phyloP scores from a whole-genome alignment of 2,113 vertebrate species.

The Myotis brandtii region DNA sequence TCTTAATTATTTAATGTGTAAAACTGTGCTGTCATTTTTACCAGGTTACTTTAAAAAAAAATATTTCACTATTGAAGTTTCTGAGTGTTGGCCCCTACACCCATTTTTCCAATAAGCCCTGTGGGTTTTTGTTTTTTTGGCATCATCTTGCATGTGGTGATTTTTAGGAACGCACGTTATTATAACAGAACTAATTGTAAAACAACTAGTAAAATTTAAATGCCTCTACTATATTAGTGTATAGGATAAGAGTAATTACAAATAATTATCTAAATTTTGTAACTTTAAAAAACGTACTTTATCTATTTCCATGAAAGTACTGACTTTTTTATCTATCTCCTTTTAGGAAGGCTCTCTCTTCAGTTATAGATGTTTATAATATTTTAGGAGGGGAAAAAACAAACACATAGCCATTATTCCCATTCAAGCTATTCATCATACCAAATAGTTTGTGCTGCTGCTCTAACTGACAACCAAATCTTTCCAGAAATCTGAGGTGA shows the following conservation, averaged over 20 bases:
- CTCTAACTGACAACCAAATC: constrained; percentile 67
- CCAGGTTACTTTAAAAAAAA: neutral
- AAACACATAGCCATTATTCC: constrained; percentile 11
- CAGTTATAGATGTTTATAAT: constrained; percentile 43
- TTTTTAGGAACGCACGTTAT: constrained; percentile 26
- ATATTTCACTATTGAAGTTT: constrained; percentile 20
- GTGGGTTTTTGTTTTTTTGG: neutral
- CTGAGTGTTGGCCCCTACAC: neutral
- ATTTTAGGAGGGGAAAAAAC: constrained; percentile 46
- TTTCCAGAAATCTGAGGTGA: constrained; percentile 55
- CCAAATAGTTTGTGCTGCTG: constrained; percentile 40
- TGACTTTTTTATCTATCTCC: neutral
- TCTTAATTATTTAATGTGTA: constrained; percentile 2
- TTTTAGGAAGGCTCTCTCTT: neutral
- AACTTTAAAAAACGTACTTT: neutral
- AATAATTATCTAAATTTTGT: constrained; percentile 26
- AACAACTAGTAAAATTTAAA: constrained; percentile 40
- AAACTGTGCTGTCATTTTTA: constrained; percentile 11
- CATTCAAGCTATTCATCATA: constrained; percentile 62
- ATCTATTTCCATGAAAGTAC: constrained; percentile 26
- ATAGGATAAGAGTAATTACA: neutral
- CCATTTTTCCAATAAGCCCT: neutral
- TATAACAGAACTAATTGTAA: neutral
- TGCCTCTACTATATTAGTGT: neutral
- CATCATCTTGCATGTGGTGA: neutral